These are phyloP conservation scores for Myotis findleyi DNA, from an alignment of 2,797 vertebrate species.

Conservation along the genomic window DNA sequence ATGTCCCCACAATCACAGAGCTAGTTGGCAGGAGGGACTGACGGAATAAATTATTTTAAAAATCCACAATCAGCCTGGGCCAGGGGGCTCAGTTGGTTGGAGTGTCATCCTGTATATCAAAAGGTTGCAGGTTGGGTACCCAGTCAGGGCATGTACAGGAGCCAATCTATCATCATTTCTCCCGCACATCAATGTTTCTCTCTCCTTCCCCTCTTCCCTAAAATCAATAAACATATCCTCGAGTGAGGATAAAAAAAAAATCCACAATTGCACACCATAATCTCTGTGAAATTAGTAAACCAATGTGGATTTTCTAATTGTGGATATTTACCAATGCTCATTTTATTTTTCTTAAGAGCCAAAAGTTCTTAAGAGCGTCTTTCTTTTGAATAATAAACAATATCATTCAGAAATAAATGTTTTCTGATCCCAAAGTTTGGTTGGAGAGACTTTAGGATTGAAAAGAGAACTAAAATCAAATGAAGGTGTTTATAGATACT, in stretches of 20 bases:
- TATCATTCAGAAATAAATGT: slow-evolving; percentile 9
- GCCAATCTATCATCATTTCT: background rate
- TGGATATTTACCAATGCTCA: background rate
- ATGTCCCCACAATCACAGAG: background rate
- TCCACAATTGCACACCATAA: background rate
- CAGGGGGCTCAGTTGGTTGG: background rate
- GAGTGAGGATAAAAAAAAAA: background rate
- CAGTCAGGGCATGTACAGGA: background rate
- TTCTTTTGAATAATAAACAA: slow-evolving; percentile 46
- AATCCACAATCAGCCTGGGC: background rate
- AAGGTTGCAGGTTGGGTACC: background rate
- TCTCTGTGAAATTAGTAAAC: slow-evolving; percentile 30
- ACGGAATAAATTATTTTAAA: background rate
- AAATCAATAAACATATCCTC: background rate
- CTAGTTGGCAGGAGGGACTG: background rate
- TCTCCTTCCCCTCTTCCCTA: background rate
- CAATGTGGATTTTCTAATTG: background rate
- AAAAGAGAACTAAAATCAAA: slow-evolving; percentile 18
- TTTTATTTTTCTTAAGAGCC: slow-evolving; percentile 21
- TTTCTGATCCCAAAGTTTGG: slow-evolving; percentile 32
- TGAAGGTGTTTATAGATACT: slow-evolving; percentile 32
- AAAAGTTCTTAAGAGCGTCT: background rate
- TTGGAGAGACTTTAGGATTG: background rate
- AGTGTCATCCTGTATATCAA: background rate
- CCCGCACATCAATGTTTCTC: background rate